phyloP scores from a whole-genome alignment of 2,888 invertebrate genomes.

The Ophion ventricosus region DNA sequence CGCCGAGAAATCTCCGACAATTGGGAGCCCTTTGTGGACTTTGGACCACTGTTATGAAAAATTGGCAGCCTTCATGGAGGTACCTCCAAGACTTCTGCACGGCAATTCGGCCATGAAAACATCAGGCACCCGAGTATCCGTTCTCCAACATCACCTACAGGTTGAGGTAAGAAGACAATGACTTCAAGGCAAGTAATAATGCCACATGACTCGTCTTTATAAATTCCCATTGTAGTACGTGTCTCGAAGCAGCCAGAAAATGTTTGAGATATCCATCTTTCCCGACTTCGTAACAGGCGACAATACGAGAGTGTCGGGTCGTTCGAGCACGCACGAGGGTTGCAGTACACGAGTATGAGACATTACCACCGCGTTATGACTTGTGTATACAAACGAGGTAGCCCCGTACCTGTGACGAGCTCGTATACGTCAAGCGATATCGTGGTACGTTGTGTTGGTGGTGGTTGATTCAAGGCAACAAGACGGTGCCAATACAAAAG shows the following conservation, averaged over 20 bases:
- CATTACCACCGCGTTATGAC: slow-evolving; percentile 21
- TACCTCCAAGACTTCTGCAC: neutral
- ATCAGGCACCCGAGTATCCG: too few species aligned
- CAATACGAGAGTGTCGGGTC: neutral
- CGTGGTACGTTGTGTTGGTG: neutral
- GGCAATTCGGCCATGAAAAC: too few species aligned
- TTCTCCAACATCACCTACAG: too few species aligned
- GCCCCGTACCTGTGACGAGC: slow-evolving; percentile 24
- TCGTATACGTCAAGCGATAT: slow-evolving; percentile 19
- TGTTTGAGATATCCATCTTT: neutral
- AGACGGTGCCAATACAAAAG: slow-evolving; percentile 25
- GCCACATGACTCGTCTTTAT: neutral
- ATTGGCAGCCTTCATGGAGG: neutral
- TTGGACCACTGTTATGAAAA: neutral
- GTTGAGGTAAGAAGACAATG: neutral
- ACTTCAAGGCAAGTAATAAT: neutral
- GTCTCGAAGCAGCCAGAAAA: neutral
- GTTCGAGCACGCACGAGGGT: neutral
- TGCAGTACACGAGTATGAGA: neutral
- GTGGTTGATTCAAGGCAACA: neutral
- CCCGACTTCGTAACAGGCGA: neutral
- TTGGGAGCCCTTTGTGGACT: neutral
- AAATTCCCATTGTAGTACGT: neutral
- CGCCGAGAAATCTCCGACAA: neutral
- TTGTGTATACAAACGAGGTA: slow-evolving; percentile 32